phyloP scores from a whole-genome alignment of 2,113 vertebrate species.

The Gulo gulo region DNA sequence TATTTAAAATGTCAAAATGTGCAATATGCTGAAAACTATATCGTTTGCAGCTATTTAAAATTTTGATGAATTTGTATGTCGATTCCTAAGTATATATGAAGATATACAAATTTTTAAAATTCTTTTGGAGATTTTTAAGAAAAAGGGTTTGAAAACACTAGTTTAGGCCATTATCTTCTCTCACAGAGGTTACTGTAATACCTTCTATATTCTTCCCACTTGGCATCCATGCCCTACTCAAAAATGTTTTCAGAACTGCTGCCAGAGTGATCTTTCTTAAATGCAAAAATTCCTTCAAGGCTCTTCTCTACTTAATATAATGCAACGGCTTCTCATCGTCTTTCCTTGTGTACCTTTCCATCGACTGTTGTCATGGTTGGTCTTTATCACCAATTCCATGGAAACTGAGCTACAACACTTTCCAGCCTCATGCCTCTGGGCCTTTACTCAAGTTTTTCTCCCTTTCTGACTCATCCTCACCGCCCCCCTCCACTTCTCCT shows the following conservation, averaged over 20 bases:
- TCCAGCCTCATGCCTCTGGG: not conserved
- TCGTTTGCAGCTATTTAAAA: slow-evolving; percentile 29
- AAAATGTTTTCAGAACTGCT: not conserved
- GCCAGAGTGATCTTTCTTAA: not conserved
- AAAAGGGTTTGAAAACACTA: not conserved
- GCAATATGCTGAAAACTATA: slow-evolving; percentile 43
- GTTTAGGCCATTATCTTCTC: not conserved
- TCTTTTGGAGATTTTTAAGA: not conserved
- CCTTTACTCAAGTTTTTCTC: not conserved
- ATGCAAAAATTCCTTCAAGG: not conserved
- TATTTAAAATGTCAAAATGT: slow-evolving; percentile 54
- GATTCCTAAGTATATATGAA: not conserved
- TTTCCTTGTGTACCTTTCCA: not conserved
- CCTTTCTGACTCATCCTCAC: not conserved
- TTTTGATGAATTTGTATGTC: not conserved
- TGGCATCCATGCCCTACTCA: not conserved
- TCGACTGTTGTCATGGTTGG: not conserved
- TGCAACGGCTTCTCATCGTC: not conserved
- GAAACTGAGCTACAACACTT: not conserved
- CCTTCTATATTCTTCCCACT: not conserved
- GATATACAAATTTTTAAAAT: not conserved
- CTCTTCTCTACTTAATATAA: not conserved
- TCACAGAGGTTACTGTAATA: not conserved
- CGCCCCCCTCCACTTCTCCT: not conserved
- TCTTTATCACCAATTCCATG: not conserved